phyloP scores from a whole-genome alignment of 2,797 vertebrate genomes.

The Pteropus rufus region DNA sequence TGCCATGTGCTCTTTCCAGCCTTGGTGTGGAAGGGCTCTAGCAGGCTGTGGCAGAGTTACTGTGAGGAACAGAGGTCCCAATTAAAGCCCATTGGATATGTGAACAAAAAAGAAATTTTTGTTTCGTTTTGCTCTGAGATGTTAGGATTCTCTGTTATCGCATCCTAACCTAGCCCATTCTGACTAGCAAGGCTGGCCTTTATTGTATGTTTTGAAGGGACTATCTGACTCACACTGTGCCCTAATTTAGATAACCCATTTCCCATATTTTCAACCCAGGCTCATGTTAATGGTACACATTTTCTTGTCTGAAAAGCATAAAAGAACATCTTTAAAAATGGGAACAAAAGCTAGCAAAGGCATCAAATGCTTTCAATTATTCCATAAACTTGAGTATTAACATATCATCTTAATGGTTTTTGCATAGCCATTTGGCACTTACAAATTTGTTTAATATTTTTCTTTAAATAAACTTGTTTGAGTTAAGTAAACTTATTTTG shows the following conservation, averaged over 20 bases:
- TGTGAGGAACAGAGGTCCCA: background rate
- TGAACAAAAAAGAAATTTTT: background rate
- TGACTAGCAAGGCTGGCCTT: background rate
- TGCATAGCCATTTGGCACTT: background rate
- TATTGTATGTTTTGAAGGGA: background rate
- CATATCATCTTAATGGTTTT: background rate
- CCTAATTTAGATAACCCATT: background rate
- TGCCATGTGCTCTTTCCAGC: background rate
- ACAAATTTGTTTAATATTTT: background rate
- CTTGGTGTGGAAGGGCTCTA: background rate
- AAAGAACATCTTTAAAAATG: background rate
- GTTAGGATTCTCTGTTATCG: background rate
- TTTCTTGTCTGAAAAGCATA: background rate
- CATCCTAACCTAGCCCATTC: background rate
- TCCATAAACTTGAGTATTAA: background rate
- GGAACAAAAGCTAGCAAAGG: background rate
- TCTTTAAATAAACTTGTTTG: background rate
- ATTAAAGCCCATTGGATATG: background rate
- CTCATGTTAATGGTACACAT: background rate
- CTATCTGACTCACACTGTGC: background rate
- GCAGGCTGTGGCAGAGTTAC: rapidly evolving
- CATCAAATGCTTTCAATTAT: background rate
- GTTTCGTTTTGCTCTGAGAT: background rate
- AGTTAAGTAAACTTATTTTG: background rate
- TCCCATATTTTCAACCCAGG: background rate